Evolutionary conservation across 2,113 vertebrate species (phyloP).

Genomic region (Anhinga anhinga): DNA sequence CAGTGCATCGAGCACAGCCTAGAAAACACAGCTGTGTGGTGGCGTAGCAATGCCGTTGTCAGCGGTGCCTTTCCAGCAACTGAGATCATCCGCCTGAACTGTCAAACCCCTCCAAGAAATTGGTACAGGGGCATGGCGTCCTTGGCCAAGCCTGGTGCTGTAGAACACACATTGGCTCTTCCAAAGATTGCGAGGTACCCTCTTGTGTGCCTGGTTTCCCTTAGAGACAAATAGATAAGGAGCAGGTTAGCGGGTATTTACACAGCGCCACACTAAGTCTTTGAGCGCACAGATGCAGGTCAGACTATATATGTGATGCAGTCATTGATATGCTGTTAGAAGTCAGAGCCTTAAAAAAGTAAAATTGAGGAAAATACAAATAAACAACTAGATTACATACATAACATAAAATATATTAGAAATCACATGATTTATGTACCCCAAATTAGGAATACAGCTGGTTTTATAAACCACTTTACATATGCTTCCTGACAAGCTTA

Average conservation of each 20-base stretch:
- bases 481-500: background rate
- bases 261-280: background rate
- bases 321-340: background rate
- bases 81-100: background rate
- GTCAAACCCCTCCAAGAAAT: background rate
- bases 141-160: background rate
- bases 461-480: background rate
- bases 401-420: background rate
- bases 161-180: background rate
- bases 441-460: background rate
- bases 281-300: background rate
- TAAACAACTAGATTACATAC: background rate
- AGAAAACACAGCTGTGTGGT: background rate
- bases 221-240: background rate
- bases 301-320: background rate
- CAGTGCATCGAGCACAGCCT: background rate
- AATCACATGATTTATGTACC: background rate
- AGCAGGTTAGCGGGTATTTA: background rate
- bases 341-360: background rate
- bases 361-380: background rate
- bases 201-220: background rate
- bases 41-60: background rate
- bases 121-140: fast-evolving
- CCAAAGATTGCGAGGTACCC: background rate
- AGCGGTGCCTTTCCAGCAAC: background rate